These are phyloP conservation scores for Galago senegalensis DNA, from an alignment of 2,797 vertebrate genomes.

Conservation along the genomic window DNA sequence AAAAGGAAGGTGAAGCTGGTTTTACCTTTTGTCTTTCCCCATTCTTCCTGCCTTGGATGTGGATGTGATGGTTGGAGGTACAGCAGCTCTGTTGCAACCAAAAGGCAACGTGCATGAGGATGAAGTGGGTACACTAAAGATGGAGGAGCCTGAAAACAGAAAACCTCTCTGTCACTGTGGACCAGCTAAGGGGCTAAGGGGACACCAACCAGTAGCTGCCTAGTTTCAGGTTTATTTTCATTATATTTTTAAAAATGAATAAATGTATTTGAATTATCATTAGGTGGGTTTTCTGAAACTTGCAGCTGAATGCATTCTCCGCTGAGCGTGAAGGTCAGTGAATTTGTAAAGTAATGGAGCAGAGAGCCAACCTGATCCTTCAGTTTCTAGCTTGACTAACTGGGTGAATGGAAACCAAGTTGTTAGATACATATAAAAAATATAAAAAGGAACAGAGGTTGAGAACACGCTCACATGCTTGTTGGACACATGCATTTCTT, in stretches of 20 bases:
- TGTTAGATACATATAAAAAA: neutral
- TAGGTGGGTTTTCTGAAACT: neutral
- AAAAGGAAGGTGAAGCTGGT: neutral
- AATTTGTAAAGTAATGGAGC: neutral
- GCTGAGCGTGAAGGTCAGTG: neutral
- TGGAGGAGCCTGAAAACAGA: neutral
- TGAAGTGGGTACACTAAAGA: neutral
- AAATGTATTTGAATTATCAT: neutral
- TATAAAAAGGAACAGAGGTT: neutral
- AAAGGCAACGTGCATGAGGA: neutral
- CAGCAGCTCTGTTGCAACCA: neutral
- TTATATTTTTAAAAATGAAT: neutral
- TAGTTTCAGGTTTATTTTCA: neutral
- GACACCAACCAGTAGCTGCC: neutral
- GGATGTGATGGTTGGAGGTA: neutral
- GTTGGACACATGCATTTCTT: neutral
- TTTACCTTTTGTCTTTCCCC: neutral
- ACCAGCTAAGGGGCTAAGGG: neutral
- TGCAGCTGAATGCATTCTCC: neutral
- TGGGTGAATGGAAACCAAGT: neutral
- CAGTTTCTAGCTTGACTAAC: neutral
- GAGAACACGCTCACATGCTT: neutral
- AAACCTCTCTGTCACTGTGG: neutral
- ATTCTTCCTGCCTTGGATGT: neutral
- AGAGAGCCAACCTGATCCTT: neutral